Percentiles rank a stretch among this genome's conserved stretches.
Conservation (phyloP, 2,113 vertebrate species). For the Phyllopteryx taeniolatus region DNA sequence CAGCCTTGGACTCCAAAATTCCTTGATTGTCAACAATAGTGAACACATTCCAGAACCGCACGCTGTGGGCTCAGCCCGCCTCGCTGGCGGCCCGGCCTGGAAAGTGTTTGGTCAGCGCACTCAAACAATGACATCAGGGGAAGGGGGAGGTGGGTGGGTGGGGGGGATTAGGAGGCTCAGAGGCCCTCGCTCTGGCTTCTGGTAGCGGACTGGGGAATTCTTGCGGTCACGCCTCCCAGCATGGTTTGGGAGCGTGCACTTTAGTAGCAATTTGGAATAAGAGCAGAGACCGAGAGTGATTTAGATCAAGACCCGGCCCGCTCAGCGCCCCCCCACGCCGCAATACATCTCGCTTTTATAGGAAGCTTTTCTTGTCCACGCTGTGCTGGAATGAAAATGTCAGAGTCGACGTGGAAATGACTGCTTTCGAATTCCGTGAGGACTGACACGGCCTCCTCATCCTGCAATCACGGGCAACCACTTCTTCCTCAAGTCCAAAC, state of each 20-base stretch:
- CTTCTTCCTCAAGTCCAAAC: background rate
- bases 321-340: background rate
- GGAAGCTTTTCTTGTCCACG: background rate
- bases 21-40: background rate
- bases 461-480: too few relatives aligned
- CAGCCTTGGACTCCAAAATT: background rate
- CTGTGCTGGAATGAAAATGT: background rate
- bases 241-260: background rate
- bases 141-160: slow-evolving; percentile 5
- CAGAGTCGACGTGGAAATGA: background rate
- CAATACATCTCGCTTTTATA: background rate
- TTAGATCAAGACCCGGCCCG: background rate
- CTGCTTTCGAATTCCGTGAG: background rate
- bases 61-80: slow-evolving; percentile 41
- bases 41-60: slow-evolving; percentile 4
- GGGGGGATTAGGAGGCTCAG: background rate
- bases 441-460: background rate
- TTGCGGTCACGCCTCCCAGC: slow-evolving; percentile 43
- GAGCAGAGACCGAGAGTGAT: background rate
- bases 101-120: slow-evolving; percentile 71
- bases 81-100: slow-evolving; percentile 60
- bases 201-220: slow-evolving; percentile 56
- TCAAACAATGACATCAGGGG: slow-evolving; percentile 74
- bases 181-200: slow-evolving; percentile 25
- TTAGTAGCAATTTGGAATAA: background rate